Evolutionary conservation across 2,797 vertebrate genomes (phyloP), one percentile per base, ranked within the genome.

Genomic region (Trachurus trachurus): DNA sequence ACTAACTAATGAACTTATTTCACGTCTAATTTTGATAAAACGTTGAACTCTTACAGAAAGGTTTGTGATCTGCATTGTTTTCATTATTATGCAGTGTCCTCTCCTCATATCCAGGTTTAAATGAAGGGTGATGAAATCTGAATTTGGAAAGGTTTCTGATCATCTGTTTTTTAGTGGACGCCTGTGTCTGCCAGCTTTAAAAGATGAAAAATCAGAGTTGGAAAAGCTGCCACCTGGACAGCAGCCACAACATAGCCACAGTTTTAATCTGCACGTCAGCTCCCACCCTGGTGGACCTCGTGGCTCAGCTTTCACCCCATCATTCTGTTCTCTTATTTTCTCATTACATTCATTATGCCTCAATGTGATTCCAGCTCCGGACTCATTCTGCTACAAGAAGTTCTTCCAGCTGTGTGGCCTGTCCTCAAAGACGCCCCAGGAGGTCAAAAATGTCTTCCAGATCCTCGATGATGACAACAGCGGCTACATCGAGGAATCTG

Each of bases 351-450:
- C 45, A 49, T 66, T 64, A 44, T 42, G 34, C 69, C 47, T 72
- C 4, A 5, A 39, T 71, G 21, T 64, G 17, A 82, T 86, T 93
- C 80, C 91, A 99, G 98, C 96, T 89, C 97, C 96, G 73, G 97
- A 97, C 82, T 95, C 97, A 71, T 99, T 99, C 90, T 95, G 94
- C 93, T 94, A 95, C 93, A 99, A 98, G 91, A 98, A 97, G 94
- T 99, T 99, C 93, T 99, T 98, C 94, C 92, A 97, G 93, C 92
- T 97, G 61, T 98, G 96, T 60, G 98, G 98, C 71, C 94, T 99
- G 85, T 95, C 96, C 84, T 95, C 97, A 85, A 99, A 98, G 95
- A 96, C 95, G 0, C 95, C 96, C 65, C 88, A 96, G 80, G 96
- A 99, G 91, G 82, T 99, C 84, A 96, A 96, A 91, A 94, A 97